Evolutionary conservation across 2,888 invertebrate genomes (phyloP), one percentile per base, ranked within the genome.

Genomic region (Coelopa pilipes): DNA sequence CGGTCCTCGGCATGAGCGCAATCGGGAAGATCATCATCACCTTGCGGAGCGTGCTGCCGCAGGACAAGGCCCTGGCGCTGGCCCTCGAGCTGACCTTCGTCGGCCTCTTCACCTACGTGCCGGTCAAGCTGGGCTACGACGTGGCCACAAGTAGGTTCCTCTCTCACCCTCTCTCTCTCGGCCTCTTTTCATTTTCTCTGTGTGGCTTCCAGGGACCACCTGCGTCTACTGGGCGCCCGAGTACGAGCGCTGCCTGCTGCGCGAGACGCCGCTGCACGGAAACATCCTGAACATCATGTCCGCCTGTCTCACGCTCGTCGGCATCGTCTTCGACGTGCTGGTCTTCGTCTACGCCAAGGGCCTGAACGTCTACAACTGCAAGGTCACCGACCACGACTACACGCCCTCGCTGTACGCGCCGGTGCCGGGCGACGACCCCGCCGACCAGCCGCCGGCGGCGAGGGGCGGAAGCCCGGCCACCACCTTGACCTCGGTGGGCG

Each of bases 81-180:
- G 92, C 90, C 17, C 87, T 91, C 45, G 89, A 90, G 78, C 84
- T 91, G 50, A 89, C 89, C 59, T 82, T 90, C 49, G 81, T 90
- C 1, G 89, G 90, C 0, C 79, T 92, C 0, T 87, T 92, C 60
- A 89, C 90, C 0, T 90, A 90, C 81, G 82, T 92, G 3, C 92
- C 92, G 0, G 91, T 91, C 0, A 92, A 92, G 78, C 85, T 92
- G 53, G 84, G 91, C 21, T 93, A 92, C 80, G 89, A 91, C 67
- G 82, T 87, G 10, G 88, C 93, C 19, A 89, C 91, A 53, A 89
- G 91, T 90, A 84, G 84, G 85, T 80, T 13, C 11, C 47, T 21
- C 10, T 49, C n/a, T n/a, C n/a, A n/a, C n/a, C n/a, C 34, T 34
- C 34, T 34, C 1, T 15, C 50, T 50, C 55, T 57, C 12, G 4